Percentiles rank a stretch among this genome's conserved stretches.
Evolutionary conservation across 2,888 invertebrate species (phyloP).

Genomic region (Drosophila pseudotalamancana): DNA sequence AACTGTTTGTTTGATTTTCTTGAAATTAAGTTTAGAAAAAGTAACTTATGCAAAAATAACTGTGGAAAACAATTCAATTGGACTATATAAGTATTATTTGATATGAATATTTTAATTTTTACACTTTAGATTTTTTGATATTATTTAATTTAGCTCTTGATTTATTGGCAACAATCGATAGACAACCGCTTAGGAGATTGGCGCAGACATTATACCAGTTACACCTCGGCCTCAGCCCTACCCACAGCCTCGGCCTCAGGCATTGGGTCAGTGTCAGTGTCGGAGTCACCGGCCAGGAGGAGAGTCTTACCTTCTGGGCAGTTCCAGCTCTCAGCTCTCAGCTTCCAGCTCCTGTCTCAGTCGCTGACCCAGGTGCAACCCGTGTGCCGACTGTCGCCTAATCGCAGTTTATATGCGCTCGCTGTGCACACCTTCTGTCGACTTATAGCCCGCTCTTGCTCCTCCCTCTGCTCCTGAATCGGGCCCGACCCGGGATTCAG

Average conservation of each 20-base stretch:
- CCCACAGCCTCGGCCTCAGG: slow-evolving; percentile 40
- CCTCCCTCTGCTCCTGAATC: not conserved
- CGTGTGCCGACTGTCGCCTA: slow-evolving; percentile 79
- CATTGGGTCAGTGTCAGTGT: slow-evolving; percentile 65
- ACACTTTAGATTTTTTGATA: too few relatives aligned
- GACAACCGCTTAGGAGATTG: too few relatives aligned
- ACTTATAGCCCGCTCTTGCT: slow-evolving; percentile 43
- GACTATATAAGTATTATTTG: too few relatives aligned
- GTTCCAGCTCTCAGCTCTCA: too few relatives aligned
- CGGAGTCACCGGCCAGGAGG: slow-evolving; percentile 14
- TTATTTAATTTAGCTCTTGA: too few relatives aligned
- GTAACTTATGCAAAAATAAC: too few relatives aligned
- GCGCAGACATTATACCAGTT: not conserved
- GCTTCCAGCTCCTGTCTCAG: slow-evolving; percentile 2
- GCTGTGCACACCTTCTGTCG: slow-evolving; percentile 72
- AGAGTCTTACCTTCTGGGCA: slow-evolving; percentile 4
- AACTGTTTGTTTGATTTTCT: too few relatives aligned
- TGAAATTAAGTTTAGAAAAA: too few relatives aligned
- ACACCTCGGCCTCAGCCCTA: not conserved
- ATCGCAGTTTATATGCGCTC: slow-evolving; percentile 83
- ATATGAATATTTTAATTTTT: too few relatives aligned
- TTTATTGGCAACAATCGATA: not conserved
- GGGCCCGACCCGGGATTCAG: slow-evolving; percentile 15
- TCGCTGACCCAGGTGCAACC: not conserved
- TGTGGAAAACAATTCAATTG: too few relatives aligned